A percentile compares a stretch with the other conserved stretches of the same genome.
Conservation (phyloP, 2,888 invertebrate species). For the Leptopilina syphax region DNA sequence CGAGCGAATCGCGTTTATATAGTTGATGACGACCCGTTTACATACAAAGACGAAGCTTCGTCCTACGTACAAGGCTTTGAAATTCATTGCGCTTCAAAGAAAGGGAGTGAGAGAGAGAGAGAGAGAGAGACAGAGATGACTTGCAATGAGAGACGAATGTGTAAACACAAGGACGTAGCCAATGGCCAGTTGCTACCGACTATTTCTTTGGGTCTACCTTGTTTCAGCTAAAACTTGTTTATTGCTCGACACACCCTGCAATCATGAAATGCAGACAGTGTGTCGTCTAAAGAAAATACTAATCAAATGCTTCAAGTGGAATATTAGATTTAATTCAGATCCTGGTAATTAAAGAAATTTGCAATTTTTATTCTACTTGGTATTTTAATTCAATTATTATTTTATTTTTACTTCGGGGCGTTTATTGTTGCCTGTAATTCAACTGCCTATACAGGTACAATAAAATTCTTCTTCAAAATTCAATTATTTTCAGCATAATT, state of each 20-base stretch:
- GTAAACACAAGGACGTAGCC: slow-evolving; percentile 10
- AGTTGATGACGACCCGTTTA: slow-evolving; percentile 44
- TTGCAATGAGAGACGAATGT: background rate
- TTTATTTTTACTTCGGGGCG: no score
- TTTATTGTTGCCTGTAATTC: no score
- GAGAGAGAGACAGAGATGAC: slow-evolving; percentile 7
- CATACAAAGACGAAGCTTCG: slow-evolving; percentile 4
- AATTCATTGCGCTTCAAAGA: background rate
- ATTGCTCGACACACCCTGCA: slow-evolving; percentile 19
- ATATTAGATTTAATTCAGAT: no score
- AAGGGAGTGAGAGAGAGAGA: background rate
- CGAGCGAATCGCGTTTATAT: slow-evolving; percentile 43
- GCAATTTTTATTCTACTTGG: no score
- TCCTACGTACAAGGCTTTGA: slow-evolving; percentile 1
- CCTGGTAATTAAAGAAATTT: no score
- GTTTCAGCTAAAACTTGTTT: slow-evolving; percentile 11
- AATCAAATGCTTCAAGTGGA: slow-evolving; percentile 1
- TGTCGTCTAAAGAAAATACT: background rate
- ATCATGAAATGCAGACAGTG: slow-evolving; percentile 6
- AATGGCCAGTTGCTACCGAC: background rate
- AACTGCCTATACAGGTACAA: no score
- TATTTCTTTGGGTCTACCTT: background rate
- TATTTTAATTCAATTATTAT: no score
- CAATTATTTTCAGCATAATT: no score
- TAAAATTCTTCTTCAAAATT: no score